Evolutionary conservation across 1,140 invertebrate species (phyloP), one percentile per base, ranked within the genome.

Genomic region (Drosophila obscura): DNA sequence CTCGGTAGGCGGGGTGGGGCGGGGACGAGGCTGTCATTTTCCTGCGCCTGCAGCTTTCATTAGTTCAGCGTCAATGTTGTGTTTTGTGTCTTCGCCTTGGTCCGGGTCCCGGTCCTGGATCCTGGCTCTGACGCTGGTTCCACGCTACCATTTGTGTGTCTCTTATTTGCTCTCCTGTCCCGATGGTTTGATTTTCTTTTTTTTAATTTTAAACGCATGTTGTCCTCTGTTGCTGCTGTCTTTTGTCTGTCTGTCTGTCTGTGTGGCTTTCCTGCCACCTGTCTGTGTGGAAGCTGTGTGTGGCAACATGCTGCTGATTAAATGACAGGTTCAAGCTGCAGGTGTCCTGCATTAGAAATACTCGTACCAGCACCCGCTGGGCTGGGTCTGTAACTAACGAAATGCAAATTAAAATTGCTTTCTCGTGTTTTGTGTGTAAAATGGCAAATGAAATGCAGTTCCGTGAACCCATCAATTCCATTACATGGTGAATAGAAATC

Each of bases 11-110:
- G 3, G 35, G 11, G 35, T 4, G 4, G 2, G 35, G 11, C 9
- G 4, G 9, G 9, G 51, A 64, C 52, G 60, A 43, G 53, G 13
- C 45, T 53, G 51, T 31, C 49, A 43, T 45, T 57, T 39, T 53
- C 44, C 58, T 58, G 39, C 41, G 80, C 80, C 80, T 83, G 71
- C 58, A 83, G 80, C 58, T 79, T 83, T 83, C 75, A 83, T 83
- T 83, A 83, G 80, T 83, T 83, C 62, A 75, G 75, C 75, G 80
- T 55, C 71, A 75, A 79, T 83, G 80, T 82, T 82, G 69, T 71
- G 69, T 80, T 56, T 64, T 67, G 24, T 44, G 55, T 57, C 16
- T 16, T 24, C n/a, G n/a, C 15, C 26, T 19, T 45, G 41, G 46
- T 8, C n/a, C 26, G 16, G 31, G 19, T 16, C 26, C 26, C 16